Percentiles rank a stretch among this genome's conserved stretches.
Conservation (phyloP, 1,140 invertebrate genomes). For the Zophobas morio region DNA sequence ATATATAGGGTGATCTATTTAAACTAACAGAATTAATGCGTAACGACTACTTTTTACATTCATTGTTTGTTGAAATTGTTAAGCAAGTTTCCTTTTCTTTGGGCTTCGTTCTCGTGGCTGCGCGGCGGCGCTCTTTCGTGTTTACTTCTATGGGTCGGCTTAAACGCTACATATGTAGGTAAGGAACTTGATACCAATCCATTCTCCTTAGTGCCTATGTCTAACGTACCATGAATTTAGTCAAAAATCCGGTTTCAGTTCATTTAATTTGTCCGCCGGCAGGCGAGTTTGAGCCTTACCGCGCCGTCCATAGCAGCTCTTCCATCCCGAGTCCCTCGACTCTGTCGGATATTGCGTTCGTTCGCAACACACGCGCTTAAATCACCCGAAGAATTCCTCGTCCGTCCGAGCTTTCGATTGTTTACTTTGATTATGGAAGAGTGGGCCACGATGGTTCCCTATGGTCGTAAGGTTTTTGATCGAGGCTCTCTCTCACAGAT, state of each 20-base stretch:
- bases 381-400: slow-evolving; percentile 33
- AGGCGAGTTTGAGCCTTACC: slow-evolving; percentile 18
- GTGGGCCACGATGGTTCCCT: not conserved
- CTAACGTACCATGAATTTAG: slow-evolving; percentile 45
- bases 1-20: too few species aligned
- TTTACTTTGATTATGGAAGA: not conserved
- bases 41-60: too few species aligned
- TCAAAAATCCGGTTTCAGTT: slow-evolving; percentile 48
- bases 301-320: not conserved
- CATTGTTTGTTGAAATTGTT: too few species aligned
- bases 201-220: slow-evolving; percentile 43
- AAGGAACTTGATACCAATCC: slow-evolving; percentile 50
- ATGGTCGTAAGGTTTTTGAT: slow-evolving; percentile 9
- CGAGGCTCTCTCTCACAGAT: not conserved
- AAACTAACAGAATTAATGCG: too few species aligned
- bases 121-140: slow-evolving; percentile 35
- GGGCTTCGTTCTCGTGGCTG: not conserved
- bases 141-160: slow-evolving; percentile 43
- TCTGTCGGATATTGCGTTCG: slow-evolving; percentile 33
- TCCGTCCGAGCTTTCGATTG: slow-evolving; percentile 22
- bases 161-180: slow-evolving; percentile 52
- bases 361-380: slow-evolving; percentile 36
- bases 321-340: too few species aligned
- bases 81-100: too few species aligned
- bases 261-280: slow-evolving; percentile 22